Evolutionary conservation across 2,797 vertebrate species (phyloP).

Genomic region (Sebastes steindachneri): DNA sequence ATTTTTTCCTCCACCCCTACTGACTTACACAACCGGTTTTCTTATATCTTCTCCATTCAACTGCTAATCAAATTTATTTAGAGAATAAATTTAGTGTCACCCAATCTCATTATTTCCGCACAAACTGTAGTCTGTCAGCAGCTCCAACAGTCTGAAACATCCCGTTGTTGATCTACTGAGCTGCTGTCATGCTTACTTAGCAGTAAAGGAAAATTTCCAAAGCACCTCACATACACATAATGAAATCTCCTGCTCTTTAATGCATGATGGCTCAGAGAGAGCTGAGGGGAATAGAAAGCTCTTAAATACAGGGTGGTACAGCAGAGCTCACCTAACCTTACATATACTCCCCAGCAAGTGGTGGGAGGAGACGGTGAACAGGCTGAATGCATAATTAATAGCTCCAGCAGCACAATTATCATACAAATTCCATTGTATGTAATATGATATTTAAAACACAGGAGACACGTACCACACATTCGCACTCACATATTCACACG

Average conservation of each 20-base stretch:
- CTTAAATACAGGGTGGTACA: slow-evolving; percentile 55
- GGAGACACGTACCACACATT: slow-evolving; percentile 15
- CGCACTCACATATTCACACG: background rate
- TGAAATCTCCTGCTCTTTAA: slow-evolving; percentile 51
- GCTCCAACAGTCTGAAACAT: slow-evolving; percentile 6
- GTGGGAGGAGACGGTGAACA: slow-evolving; percentile 58
- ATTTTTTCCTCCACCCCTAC: no score
- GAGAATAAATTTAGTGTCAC: background rate
- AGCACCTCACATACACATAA: slow-evolving; percentile 39
- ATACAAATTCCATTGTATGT: slow-evolving; percentile 70
- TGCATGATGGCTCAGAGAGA: slow-evolving; percentile 32
- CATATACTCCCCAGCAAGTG: slow-evolving; percentile 29
- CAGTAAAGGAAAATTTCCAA: slow-evolving; percentile 33
- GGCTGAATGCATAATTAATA: slow-evolving; percentile 77
- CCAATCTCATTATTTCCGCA: background rate
- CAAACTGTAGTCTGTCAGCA: background rate
- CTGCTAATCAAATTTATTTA: background rate
- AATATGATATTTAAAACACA: slow-evolving; percentile 58
- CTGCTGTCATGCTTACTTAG: slow-evolving; percentile 41
- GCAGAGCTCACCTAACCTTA: slow-evolving; percentile 45
- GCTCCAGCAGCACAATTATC: slow-evolving; percentile 67
- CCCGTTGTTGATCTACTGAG: slow-evolving; percentile 14
- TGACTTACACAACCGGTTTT: background rate
- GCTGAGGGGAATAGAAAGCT: slow-evolving; percentile 30
- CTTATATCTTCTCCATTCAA: background rate